Evolutionary conservation across 2,797 vertebrate genomes (phyloP).

Genomic region (Nannoperca obscura): DNA sequence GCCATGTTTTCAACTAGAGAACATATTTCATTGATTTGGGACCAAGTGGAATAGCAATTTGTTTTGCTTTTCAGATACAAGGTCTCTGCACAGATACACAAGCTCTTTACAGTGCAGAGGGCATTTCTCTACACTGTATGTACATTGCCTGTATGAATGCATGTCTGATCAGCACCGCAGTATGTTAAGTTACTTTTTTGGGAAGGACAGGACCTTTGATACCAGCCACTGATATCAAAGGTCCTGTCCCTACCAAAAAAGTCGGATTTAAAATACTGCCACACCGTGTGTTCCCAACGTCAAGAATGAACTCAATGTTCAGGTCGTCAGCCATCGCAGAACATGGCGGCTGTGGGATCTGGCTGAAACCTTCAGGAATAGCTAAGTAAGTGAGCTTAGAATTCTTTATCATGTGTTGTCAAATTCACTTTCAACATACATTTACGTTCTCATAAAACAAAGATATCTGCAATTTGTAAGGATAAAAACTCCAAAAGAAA

Average conservation of each 20-base stretch:
- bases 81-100: not conserved
- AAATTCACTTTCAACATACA: not conserved
- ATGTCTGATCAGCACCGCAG: not conserved
- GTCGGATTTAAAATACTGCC: not conserved
- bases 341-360: not conserved
- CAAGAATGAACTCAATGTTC: not conserved
- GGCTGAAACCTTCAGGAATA: not conserved
- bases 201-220: not conserved
- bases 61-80: not conserved
- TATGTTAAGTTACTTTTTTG: too few species aligned
- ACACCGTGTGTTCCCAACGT: too few species aligned
- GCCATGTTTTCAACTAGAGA: not conserved
- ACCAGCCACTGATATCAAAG: not conserved
- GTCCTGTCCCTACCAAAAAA: not conserved
- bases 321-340: not conserved
- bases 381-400: not conserved
- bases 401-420: not conserved
- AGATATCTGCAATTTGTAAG: not conserved
- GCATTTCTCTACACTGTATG: not conserved
- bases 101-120: not conserved
- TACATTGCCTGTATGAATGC: not conserved
- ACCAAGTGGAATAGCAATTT: not conserved
- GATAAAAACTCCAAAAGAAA: conserved; percentile 4
- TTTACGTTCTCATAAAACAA: not conserved
- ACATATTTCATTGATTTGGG: not conserved